Percentiles rank a stretch among this genome's conserved stretches.
phyloP scores from a whole-genome alignment of 2,113 vertebrate species.

The Sander vitreus region DNA sequence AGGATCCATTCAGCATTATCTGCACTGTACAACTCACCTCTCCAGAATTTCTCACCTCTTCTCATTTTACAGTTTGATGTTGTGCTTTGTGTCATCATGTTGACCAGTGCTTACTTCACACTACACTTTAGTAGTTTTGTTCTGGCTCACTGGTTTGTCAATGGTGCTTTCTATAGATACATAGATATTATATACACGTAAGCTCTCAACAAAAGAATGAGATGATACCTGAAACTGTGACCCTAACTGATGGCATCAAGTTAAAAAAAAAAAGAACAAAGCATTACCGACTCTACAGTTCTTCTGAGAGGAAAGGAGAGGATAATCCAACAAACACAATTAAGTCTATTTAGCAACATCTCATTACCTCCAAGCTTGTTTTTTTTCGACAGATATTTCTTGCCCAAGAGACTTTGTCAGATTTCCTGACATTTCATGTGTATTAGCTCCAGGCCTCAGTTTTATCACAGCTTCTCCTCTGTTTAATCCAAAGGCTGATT shows the following conservation, averaged over 20 bases:
- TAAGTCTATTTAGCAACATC: slow-evolving; percentile 27
- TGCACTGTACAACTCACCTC: not conserved
- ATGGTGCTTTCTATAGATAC: not conserved
- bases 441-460: slow-evolving; percentile 55
- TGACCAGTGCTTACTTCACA: slow-evolving; percentile 20
- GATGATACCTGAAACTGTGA: not conserved
- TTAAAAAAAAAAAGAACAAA: not conserved
- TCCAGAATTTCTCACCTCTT: slow-evolving; percentile 18
- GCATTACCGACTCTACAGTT: slow-evolving; percentile 16
- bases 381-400: slow-evolving; percentile 50
- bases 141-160: slow-evolving; percentile 4
- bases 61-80: slow-evolving; percentile 24
- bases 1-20: slow-evolving; percentile 48
- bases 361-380: slow-evolving; percentile 37
- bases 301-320: slow-evolving; percentile 25
- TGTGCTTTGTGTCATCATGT: slow-evolving; percentile 21
- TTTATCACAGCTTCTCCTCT: slow-evolving; percentile 57
- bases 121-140: slow-evolving; percentile 1
- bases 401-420: slow-evolving; percentile 40
- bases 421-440: slow-evolving; percentile 51
- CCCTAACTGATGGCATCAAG: not conserved
- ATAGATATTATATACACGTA: not conserved
- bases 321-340: slow-evolving; percentile 36
- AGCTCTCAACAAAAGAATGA: not conserved
- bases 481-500: slow-evolving; percentile 73